Percentiles rank a stretch among this genome's conserved stretches.
Evolutionary conservation across 1,140 invertebrate species (phyloP).

Genomic region (Apolygus lucorum): DNA sequence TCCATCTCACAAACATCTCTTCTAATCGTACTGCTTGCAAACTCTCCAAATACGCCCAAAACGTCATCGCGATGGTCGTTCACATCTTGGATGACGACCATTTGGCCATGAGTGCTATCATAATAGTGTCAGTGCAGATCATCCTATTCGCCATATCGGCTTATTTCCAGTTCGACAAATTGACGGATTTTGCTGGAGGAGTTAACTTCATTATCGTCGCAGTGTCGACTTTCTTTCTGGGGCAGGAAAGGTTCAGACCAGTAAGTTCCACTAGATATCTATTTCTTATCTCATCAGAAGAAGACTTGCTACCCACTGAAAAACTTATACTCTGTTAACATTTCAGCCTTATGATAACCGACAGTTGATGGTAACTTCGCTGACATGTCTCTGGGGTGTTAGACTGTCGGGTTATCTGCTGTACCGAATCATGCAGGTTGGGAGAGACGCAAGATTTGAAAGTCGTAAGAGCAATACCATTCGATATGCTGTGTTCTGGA

Average conservation of each 20-base stretch:
- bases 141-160: conserved; percentile 80
- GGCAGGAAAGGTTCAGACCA: conserved; percentile 44
- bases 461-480: conserved; percentile 77
- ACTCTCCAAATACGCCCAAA: no score
- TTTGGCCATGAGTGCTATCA: conserved; percentile 77
- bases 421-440: conserved; percentile 80
- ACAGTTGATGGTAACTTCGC: conserved; percentile 78
- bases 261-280: no score
- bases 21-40: no score
- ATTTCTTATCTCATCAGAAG: not conserved
- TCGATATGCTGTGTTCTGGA: conserved; percentile 82
- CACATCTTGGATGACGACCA: conserved; percentile 75
- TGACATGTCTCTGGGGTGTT: conserved; percentile 76
- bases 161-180: conserved; percentile 76
- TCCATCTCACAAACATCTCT: no score
- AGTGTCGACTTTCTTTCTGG: conserved; percentile 74
- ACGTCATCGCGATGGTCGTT: conserved; percentile 48
- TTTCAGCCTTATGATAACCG: conserved; percentile 69
- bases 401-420: conserved; percentile 75
- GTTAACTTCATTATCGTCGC: conserved; percentile 85
- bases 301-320: not conserved
- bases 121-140: conserved; percentile 76
- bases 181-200: conserved; percentile 88
- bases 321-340: not conserved
- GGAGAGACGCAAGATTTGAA: conserved; percentile 81